phyloP scores from a whole-genome alignment of 2,797 vertebrate genomes.

The Crocidura indochinensis region DNA sequence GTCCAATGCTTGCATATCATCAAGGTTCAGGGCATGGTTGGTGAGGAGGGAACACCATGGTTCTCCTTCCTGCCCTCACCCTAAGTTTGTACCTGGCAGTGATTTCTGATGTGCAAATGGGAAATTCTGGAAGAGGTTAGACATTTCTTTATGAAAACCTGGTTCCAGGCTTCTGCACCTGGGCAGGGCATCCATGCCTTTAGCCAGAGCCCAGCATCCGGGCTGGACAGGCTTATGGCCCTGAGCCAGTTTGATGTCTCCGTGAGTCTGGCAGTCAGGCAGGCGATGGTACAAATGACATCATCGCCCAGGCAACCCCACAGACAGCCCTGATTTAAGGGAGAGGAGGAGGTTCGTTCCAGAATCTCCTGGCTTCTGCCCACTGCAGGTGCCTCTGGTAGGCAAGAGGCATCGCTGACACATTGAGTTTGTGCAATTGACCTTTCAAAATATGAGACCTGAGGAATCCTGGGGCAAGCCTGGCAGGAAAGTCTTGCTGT shows the following conservation, averaged over 20 bases:
- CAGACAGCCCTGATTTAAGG: neutral
- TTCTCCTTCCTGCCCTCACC: neutral
- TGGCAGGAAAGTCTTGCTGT: neutral
- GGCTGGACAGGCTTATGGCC: neutral
- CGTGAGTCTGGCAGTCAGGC: neutral
- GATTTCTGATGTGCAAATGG: constrained; percentile 44
- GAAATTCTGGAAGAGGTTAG: constrained; percentile 4
- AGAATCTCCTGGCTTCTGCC: neutral
- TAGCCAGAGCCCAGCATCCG: neutral
- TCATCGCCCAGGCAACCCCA: neutral
- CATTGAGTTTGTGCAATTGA: constrained; percentile 34
- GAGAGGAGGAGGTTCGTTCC: neutral
- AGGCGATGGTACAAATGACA: neutral
- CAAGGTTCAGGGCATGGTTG: neutral
- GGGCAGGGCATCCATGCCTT: neutral
- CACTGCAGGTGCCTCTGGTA: neutral
- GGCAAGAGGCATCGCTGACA: neutral
- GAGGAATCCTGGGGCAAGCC: neutral
- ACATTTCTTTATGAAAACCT: neutral
- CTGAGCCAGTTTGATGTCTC: neutral
- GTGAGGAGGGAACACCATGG: neutral
- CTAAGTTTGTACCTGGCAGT: constrained; percentile 33
- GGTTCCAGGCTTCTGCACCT: neutral
- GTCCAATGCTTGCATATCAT: neutral
- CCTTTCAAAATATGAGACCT: neutral